phyloP scores from a whole-genome alignment of 2,113 vertebrate species.

The Etheostoma spectabile region DNA sequence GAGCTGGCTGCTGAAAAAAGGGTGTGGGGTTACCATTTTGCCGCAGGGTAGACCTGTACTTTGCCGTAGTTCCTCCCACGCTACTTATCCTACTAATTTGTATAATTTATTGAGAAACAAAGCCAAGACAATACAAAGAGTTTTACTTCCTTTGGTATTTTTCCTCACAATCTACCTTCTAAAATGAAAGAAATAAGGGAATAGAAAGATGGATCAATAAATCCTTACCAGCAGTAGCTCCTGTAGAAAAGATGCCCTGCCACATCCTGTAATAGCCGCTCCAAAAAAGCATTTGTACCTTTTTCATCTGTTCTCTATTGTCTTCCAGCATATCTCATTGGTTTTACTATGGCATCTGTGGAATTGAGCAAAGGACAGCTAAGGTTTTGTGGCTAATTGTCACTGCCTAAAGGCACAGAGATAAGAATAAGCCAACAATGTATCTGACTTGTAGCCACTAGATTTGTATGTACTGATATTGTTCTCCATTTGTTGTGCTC shows the following conservation, averaged over 20 bases:
- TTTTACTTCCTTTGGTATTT: constrained; percentile 45
- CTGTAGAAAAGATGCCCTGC: constrained; percentile 38
- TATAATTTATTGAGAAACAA: constrained; percentile 54
- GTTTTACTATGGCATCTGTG: constrained; percentile 41
- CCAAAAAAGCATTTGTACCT: constrained; percentile 60
- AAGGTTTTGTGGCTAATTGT: constrained; percentile 52
- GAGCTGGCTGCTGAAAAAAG: constrained; percentile 43
- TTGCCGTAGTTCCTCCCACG: constrained; percentile 11
- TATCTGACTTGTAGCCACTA: constrained; percentile 53
- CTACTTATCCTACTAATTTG: constrained; percentile 50
- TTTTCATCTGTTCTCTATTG: constrained; percentile 62
- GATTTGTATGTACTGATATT: constrained; percentile 51
- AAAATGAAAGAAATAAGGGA: constrained; percentile 63
- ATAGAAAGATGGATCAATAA: constrained; percentile 65
- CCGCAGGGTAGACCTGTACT: constrained; percentile 33
- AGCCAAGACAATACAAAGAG: constrained; percentile 53
- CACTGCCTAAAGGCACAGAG: constrained; percentile 54
- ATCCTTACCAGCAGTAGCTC: constrained; percentile 50
- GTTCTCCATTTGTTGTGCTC: constrained; percentile 48
- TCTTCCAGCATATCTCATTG: constrained; percentile 48
- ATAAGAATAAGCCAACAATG: constrained; percentile 49
- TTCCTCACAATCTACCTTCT: constrained; percentile 43
- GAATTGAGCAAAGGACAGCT: constrained; percentile 43
- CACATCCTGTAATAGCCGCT: constrained; percentile 65
- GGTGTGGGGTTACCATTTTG: constrained; percentile 53